Conservation (phyloP, 35 echinoderm and acorn worm species). For the Anneissia japonica region DNA sequence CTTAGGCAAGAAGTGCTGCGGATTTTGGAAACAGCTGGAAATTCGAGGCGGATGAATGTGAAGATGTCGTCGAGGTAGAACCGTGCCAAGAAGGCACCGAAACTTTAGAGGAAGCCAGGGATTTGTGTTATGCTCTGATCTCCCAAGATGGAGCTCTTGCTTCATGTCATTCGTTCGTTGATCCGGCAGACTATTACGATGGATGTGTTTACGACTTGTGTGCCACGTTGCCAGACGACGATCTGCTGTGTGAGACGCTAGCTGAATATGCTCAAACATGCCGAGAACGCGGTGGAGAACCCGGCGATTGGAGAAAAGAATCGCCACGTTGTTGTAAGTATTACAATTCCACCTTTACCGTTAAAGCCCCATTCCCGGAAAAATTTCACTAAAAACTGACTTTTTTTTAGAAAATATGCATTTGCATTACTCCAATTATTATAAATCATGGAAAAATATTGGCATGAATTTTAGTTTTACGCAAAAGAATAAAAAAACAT, state of each 20-base stretch:
- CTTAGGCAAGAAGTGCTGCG: background rate
- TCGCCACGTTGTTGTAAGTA: conserved; percentile 45
- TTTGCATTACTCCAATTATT: no score
- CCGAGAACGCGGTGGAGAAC: conserved; percentile 9
- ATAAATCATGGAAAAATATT: no score
- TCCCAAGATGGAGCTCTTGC: conserved; percentile 50
- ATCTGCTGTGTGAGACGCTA: conserved; percentile 50
- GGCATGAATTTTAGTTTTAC: no score
- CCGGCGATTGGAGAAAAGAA: background rate
- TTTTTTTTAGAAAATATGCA: no score
- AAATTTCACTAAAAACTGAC: no score
- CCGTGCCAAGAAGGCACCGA: conserved; percentile 15
- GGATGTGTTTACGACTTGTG: conserved; percentile 75
- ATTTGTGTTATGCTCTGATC: conserved; percentile 27
- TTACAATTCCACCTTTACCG: background rate
- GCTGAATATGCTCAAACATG: conserved; percentile 53
- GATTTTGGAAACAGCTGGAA: conserved; percentile 48
- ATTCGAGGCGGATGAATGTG: conserved; percentile 11
- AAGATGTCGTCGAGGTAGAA: conserved; percentile 16
- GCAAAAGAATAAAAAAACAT: no score
- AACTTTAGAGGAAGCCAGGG: conserved; percentile 13
- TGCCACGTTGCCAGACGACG: conserved; percentile 33
- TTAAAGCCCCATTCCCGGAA: background rate
- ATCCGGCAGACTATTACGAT: conserved; percentile 41
- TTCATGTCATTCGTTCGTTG: conserved; percentile 54